Conservation (phyloP, 2,113 vertebrate species). For the Capreolus pygargus region DNA sequence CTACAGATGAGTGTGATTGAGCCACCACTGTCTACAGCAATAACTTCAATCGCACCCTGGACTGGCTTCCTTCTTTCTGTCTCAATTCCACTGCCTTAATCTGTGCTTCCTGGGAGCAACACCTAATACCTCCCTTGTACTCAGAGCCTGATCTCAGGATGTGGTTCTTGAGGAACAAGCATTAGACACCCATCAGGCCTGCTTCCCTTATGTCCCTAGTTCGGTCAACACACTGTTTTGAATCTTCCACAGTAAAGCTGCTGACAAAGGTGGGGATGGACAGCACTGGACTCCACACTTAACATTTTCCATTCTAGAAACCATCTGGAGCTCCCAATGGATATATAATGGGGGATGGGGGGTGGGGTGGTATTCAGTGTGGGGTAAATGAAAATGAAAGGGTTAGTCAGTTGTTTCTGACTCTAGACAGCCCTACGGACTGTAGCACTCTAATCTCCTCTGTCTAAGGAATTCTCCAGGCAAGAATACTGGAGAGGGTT, state of each 20-base stretch:
- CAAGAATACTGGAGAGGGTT: not conserved
- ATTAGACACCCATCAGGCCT: not conserved
- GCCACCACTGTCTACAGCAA: rapidly evolving
- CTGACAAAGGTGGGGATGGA: not conserved
- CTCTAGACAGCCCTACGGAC: not conserved
- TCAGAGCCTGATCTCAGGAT: not conserved
- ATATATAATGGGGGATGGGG: rapidly evolving
- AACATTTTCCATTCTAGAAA: not conserved
- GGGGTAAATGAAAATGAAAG: not conserved
- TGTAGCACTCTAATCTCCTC: not conserved
- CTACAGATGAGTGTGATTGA: not conserved
- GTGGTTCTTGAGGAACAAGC: no score
- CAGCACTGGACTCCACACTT: not conserved
- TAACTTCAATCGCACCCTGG: not conserved
- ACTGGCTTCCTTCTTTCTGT: not conserved
- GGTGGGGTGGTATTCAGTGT: not conserved
- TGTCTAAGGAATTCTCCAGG: not conserved
- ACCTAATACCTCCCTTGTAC: not conserved
- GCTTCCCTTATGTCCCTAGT: not conserved
- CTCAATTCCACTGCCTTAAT: not conserved
- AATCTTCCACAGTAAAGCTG: not conserved
- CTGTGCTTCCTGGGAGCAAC: not conserved
- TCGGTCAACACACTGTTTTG: not conserved
- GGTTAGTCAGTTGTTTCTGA: not conserved
- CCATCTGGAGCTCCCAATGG: not conserved